Evolutionary conservation across 2,888 invertebrate species (phyloP).

Genomic region (Ormia ochracea): DNA sequence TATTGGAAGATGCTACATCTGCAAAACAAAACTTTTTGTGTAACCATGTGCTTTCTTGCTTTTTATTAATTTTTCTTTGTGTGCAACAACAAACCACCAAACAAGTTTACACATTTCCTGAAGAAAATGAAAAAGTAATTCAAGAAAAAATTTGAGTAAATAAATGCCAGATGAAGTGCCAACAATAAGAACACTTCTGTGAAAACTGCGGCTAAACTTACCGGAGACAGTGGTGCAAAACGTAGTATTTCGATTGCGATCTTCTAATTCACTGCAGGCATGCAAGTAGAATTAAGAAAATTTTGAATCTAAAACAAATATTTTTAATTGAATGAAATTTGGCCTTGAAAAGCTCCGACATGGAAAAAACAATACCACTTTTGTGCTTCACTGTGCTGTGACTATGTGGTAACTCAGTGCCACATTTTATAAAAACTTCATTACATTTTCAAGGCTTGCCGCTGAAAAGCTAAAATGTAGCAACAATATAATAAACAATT

Average conservation of each 20-base stretch:
- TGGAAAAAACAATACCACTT: no score
- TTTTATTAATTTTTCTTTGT: no score
- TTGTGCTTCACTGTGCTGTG: no score
- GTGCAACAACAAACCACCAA: no score
- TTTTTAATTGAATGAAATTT: no score
- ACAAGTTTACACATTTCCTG: constrained; percentile 26
- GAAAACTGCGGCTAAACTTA: background rate
- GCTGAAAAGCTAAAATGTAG: background rate
- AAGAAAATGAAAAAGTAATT: constrained; percentile 14
- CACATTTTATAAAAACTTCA: background rate
- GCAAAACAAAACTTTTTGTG: no score
- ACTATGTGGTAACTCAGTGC: no score
- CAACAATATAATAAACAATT: constrained; percentile 2
- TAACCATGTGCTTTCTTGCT: no score
- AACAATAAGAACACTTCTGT: constrained; percentile 24
- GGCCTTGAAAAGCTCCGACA: no score
- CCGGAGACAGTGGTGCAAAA: constrained; percentile 1
- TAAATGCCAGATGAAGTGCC: background rate
- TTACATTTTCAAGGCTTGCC: background rate
- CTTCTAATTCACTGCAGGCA: background rate
- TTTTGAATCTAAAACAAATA: no score
- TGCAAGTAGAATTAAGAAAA: no score
- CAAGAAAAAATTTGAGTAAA: background rate
- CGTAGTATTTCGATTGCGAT: background rate
- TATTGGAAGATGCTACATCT: no score